Evolutionary conservation across 2,888 invertebrate species (phyloP).

Genomic region (Machimus atricapillus): DNA sequence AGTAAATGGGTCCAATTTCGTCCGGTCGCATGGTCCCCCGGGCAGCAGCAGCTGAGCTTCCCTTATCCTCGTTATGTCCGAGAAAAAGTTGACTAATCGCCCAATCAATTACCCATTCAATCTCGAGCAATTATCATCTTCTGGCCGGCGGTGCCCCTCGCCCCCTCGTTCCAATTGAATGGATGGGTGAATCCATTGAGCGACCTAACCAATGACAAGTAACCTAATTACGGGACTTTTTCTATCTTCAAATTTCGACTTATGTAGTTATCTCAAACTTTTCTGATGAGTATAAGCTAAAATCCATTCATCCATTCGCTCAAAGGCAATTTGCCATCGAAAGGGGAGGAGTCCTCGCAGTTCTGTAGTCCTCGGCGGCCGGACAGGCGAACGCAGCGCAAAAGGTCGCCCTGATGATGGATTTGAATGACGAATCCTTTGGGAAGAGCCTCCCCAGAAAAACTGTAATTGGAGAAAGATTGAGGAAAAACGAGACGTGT

Average conservation of each 20-base stretch:
- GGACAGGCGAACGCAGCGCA: neutral
- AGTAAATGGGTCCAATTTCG: neutral
- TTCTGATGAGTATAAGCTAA: conserved; percentile 34
- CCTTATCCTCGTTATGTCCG: neutral
- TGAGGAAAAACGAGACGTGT: neutral
- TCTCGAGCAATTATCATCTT: conserved; percentile 37
- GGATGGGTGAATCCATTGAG: conserved; percentile 15
- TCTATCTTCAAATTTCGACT: conserved; percentile 25
- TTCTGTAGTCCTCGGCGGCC: neutral
- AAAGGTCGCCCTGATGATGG: neutral
- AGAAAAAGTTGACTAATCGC: conserved; percentile 37
- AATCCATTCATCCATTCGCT: conserved; percentile 1
- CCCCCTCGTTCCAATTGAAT: neutral
- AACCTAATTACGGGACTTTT: conserved; percentile 35
- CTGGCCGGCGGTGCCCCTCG: neutral
- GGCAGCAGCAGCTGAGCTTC: neutral
- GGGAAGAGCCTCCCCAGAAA: neutral
- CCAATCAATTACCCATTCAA: conserved; percentile 39
- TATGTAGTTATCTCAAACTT: conserved; percentile 35
- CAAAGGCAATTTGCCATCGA: neutral
- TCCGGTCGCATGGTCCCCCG: neutral
- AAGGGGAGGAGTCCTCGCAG: neutral
- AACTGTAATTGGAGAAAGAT: neutral
- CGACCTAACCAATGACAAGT: conserved; percentile 34
- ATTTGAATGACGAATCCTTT: neutral